Conservation (phyloP, 2,888 invertebrate genomes). For the Platycheirus albimanus region DNA sequence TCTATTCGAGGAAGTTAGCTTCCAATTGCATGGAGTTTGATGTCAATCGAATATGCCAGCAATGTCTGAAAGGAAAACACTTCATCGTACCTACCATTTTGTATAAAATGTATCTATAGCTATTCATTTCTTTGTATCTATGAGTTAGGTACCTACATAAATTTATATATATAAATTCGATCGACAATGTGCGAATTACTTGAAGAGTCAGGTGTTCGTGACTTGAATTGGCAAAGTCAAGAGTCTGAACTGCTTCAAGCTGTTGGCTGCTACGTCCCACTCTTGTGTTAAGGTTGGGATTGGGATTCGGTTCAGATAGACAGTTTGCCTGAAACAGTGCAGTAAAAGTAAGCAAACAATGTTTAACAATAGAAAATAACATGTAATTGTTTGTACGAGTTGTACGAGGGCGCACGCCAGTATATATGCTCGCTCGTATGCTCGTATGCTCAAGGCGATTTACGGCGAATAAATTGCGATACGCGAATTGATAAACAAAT, state of each 20-base stretch:
- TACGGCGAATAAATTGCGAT: conserved; percentile 45
- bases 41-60: conserved; percentile 71
- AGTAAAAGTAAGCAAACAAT: background rate
- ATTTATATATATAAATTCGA: conserved; percentile 13
- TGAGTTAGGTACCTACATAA: background rate
- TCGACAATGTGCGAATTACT: conserved; percentile 33
- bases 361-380: conserved; percentile 45
- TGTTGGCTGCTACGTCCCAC: background rate
- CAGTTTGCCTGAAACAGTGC: conserved; percentile 30
- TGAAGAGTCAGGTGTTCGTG: conserved; percentile 64
- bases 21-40: conserved; percentile 62
- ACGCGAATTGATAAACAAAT: conserved; percentile 70
- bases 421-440: no score
- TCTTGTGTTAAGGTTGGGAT: no score
- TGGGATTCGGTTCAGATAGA: conserved; percentile 28
- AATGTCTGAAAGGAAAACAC: conserved; percentile 58
- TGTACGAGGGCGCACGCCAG: conserved; percentile 32
- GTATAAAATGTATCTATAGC: background rate
- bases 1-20: conserved; percentile 70
- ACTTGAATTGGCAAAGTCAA: conserved; percentile 47
- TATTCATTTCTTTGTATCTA: no score
- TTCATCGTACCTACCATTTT: conserved; percentile 40
- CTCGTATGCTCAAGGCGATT: conserved; percentile 39
- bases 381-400: conserved; percentile 55
- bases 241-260: background rate